A percentile compares a stretch with the other conserved stretches of the same genome.
These are phyloP conservation scores for Toxonevra muliebris DNA, from an alignment of 2,888 invertebrate genomes.

Conservation along the genomic window DNA sequence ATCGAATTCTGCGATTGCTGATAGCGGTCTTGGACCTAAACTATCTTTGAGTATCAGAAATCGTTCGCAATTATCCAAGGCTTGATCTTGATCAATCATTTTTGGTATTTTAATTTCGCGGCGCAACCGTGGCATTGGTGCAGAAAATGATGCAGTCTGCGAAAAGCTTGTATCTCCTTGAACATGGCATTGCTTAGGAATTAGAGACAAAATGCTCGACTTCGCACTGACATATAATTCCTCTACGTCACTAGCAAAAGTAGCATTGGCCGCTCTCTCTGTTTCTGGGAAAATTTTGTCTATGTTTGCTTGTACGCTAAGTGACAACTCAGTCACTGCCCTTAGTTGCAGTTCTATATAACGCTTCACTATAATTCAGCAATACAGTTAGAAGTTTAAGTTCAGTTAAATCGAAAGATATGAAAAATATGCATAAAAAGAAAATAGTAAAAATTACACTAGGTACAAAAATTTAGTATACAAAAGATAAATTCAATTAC, in stretches of 20 bases:
- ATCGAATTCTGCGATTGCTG: constrained; percentile 35
- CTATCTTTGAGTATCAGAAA: constrained; percentile 27
- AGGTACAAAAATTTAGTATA: too few species aligned
- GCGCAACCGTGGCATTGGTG: constrained; percentile 21
- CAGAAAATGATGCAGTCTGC: constrained; percentile 11
- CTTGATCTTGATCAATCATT: constrained; percentile 35
- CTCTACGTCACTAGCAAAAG: constrained; percentile 27
- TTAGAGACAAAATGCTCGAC: constrained; percentile 29
- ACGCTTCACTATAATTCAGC: too few species aligned
- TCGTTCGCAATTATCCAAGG: constrained; percentile 31
- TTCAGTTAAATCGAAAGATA: too few species aligned
- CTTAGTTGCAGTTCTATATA: too few species aligned
- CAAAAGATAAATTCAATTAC: too few species aligned
- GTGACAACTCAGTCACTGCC: too few species aligned
- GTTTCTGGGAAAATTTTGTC: constrained; percentile 19
- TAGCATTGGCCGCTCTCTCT: constrained; percentile 20
- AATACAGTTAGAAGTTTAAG: too few species aligned
- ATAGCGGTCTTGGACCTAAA: constrained; percentile 24
- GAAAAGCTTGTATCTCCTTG: constrained; percentile 22
- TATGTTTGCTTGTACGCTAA: constrained; percentile 33
- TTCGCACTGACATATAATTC: constrained; percentile 34
- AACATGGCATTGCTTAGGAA: constrained; percentile 12
- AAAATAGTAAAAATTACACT: too few species aligned
- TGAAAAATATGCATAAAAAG: too few species aligned
- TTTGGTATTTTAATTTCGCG: constrained; percentile 37